Evolutionary conservation across 2,797 vertebrate species (phyloP).

Genomic region (Esox lucius): DNA sequence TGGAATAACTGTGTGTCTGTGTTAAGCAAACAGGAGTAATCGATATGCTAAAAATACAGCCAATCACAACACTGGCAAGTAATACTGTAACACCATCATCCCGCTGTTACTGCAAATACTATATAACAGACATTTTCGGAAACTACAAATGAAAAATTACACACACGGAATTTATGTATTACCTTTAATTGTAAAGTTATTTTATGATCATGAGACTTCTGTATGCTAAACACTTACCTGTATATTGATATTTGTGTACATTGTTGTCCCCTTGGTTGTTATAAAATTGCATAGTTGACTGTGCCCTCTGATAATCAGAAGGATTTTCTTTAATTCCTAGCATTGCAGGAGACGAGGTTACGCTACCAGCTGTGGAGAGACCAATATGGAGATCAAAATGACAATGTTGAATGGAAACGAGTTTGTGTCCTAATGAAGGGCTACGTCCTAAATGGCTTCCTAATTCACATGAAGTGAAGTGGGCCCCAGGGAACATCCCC

Average conservation of each 20-base stretch:
- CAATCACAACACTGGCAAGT: too few species aligned
- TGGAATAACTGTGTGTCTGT: too few species aligned
- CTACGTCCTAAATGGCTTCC: neutral
- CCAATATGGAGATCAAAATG: neutral
- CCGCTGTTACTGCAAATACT: too few species aligned
- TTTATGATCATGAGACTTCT: neutral
- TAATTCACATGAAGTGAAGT: neutral
- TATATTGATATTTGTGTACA: conserved; percentile 87
- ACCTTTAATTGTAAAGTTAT: too few species aligned
- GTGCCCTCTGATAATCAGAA: conserved; percentile 89
- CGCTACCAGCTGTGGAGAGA: conserved; percentile 84
- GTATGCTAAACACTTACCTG: conserved; percentile 75
- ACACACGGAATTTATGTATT: too few species aligned
- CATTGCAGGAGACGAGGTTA: conserved; percentile 92
- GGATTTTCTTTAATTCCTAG: conserved; percentile 91
- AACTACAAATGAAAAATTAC: too few species aligned
- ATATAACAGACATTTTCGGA: too few species aligned
- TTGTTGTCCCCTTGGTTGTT: conserved; percentile 89
- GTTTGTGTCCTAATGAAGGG: neutral
- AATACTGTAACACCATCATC: too few species aligned
- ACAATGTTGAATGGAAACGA: neutral
- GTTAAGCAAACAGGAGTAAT: too few species aligned
- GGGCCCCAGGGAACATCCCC: neutral
- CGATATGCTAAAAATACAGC: too few species aligned
- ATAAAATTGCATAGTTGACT: conserved; percentile 96